Percentiles rank a stretch among this genome's conserved stretches.
Conservation (phyloP, 2,888 invertebrate genomes). For the Neocrepidodera transversa region DNA sequence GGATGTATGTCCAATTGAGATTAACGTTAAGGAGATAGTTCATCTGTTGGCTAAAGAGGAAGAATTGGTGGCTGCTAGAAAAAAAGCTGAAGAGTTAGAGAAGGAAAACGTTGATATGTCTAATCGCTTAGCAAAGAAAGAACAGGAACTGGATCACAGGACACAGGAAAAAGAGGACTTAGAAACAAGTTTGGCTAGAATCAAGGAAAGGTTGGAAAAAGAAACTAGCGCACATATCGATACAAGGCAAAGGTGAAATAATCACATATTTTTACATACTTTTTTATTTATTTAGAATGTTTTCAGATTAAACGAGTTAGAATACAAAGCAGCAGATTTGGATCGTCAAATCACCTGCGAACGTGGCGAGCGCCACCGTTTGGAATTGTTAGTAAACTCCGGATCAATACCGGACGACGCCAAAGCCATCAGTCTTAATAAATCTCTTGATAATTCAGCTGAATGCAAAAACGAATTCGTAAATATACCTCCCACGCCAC, state of each 20-base stretch:
- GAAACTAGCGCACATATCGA: constrained; percentile 89
- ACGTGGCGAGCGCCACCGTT: constrained; percentile 79
- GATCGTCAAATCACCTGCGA: constrained; percentile 74
- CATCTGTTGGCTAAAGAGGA: constrained; percentile 92
- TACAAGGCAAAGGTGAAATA: constrained; percentile 68
- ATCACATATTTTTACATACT: neutral
- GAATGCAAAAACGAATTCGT: constrained; percentile 47
- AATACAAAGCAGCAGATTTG: constrained; percentile 62
- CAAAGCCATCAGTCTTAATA: constrained; percentile 70
- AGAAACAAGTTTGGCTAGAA: constrained; percentile 77
- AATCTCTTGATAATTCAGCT: constrained; percentile 45
- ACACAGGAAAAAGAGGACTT: constrained; percentile 93
- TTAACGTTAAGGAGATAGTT: constrained; percentile 91
- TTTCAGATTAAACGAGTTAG: constrained; percentile 62
- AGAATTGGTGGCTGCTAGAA: constrained; percentile 85
- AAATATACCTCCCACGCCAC: constrained; percentile 56
- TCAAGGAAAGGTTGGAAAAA: constrained; percentile 87
- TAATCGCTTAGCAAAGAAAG: constrained; percentile 86
- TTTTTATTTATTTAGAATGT: neutral
- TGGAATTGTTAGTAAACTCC: constrained; percentile 86
- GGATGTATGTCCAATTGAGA: constrained; percentile 84
- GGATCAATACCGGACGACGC: constrained; percentile 94
- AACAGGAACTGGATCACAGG: constrained; percentile 89
- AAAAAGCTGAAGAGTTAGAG: constrained; percentile 86
- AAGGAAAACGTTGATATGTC: constrained; percentile 88